These are phyloP conservation scores for Lapara coniferarum DNA, from an alignment of 2,888 invertebrate species.

Conservation along the genomic window DNA sequence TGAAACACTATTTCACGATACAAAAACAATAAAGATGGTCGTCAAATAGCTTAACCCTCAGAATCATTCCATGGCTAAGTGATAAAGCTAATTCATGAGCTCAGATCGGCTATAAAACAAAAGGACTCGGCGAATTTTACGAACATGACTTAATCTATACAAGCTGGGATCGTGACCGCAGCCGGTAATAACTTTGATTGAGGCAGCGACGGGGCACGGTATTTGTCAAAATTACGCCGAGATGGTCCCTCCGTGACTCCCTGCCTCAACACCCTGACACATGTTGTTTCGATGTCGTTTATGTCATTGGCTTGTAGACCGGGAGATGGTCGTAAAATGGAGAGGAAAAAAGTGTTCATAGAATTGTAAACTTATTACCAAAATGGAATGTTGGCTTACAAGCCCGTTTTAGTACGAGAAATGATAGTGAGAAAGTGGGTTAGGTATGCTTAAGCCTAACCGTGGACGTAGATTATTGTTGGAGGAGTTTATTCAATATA, in stretches of 20 bases:
- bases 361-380: too few species aligned
- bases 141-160: constrained; percentile 28
- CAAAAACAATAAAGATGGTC: background rate
- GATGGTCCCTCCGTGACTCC: constrained; percentile 41
- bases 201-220: constrained; percentile 35
- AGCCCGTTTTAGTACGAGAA: too few species aligned
- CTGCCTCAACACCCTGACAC: constrained; percentile 32
- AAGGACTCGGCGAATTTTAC: constrained; percentile 20
- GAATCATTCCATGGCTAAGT: constrained; percentile 5
- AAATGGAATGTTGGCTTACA: too few species aligned
- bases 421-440: too few species aligned
- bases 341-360: background rate
- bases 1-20: background rate
- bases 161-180: constrained; percentile 38
- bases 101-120: constrained; percentile 20
- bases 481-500: too few species aligned
- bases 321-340: constrained; percentile 28
- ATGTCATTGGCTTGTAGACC: constrained; percentile 36
- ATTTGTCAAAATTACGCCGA: constrained; percentile 56
- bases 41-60: background rate
- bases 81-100: constrained; percentile 11
- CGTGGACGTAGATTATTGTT: too few species aligned
- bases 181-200: constrained; percentile 50
- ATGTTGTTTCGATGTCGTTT: constrained; percentile 40
- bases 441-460: too few species aligned